Evolutionary conservation across 2,888 invertebrate species (phyloP).

Genomic region (Hartigia nigra): DNA sequence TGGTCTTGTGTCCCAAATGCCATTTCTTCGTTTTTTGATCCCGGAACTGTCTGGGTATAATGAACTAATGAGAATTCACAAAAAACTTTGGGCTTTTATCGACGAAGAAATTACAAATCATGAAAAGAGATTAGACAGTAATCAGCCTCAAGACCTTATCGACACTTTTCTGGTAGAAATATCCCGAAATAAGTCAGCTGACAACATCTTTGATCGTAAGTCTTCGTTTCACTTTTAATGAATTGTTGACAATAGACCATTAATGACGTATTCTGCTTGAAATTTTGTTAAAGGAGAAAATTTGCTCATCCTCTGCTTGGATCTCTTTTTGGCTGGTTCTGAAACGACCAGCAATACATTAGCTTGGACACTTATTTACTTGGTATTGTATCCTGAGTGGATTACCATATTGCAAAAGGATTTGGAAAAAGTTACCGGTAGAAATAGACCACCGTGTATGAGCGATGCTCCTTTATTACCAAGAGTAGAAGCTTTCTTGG

Average conservation of each 20-base stretch:
- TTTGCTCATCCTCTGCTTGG: conserved; percentile 69
- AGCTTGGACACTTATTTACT: conserved; percentile 71
- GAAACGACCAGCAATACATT: conserved; percentile 78
- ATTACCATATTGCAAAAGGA: conserved; percentile 72
- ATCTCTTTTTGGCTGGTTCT: conserved; percentile 77
- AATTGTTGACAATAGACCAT: background rate
- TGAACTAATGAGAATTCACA: conserved; percentile 67
- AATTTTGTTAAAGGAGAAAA: conserved; percentile 55
- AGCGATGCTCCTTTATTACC: conserved; percentile 67
- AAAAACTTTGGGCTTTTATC: conserved; percentile 70
- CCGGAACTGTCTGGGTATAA: conserved; percentile 75
- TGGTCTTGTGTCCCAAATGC: conserved; percentile 76
- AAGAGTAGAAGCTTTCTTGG: conserved; percentile 55
- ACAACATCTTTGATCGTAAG: conserved; percentile 53
- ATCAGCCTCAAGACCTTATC: conserved; percentile 71
- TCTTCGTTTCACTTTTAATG: background rate
- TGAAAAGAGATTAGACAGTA: conserved; percentile 38
- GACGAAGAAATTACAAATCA: conserved; percentile 61
- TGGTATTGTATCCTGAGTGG: conserved; percentile 71
- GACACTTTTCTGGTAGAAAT: conserved; percentile 75
- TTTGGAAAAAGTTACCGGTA: conserved; percentile 72
- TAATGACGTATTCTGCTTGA: background rate
- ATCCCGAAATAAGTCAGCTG: conserved; percentile 52
- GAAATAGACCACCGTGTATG: conserved; percentile 68
- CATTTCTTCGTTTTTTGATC: conserved; percentile 74